Evolutionary conservation across 1,140 invertebrate genomes (phyloP), one percentile per base, ranked within the genome.

Genomic region (Caenorhabditis remanei): DNA sequence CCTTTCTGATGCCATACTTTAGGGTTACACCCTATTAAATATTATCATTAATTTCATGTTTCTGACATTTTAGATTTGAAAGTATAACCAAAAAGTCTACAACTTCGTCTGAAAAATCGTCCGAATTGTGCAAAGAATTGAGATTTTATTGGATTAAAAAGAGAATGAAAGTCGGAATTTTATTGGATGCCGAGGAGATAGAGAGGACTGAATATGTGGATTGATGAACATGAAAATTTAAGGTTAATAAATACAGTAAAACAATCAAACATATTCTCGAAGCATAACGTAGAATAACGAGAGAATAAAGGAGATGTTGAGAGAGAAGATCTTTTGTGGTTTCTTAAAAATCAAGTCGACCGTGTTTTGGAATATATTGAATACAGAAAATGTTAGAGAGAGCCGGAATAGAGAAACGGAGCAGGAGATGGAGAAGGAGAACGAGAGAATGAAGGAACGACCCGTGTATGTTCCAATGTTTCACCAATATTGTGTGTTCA

Each of bases 321-420:
- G 24, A n/a, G n/a, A n/a, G 56, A 43, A 40, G 41, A 41, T 55
- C 48, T 53, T 84, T 41, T 48, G 32, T 32, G 40, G 75, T 16
- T 53, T 61, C 21, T 83, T 56, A 32, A 46, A 48, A 19, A 19
- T 86, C 2, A 61, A 61, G 61, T 11, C 84, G 65, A 71, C 50
- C 50, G 67, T 41, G 67, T 58, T 58, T 75, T 75, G 9, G 43
- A 83, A 21, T 24, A 48, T 53, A 83, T 24, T 83, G 32, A 83
- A 83, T 83, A 83, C 48, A 83, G 13, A 50, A 53, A 50, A n/a
- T 67, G 79, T 53, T 56, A 82, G 85, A 24, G 32, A 46, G 43
- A 43, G 9, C 5, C 48, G 32, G 19, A 55, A 83, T 83, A n/a
- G 63, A 61, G 48, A 56, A n/a, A 58, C 40, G n/a, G 48, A 53